Conservation (phyloP, 1,140 invertebrate genomes). For the Ladona fulva region DNA sequence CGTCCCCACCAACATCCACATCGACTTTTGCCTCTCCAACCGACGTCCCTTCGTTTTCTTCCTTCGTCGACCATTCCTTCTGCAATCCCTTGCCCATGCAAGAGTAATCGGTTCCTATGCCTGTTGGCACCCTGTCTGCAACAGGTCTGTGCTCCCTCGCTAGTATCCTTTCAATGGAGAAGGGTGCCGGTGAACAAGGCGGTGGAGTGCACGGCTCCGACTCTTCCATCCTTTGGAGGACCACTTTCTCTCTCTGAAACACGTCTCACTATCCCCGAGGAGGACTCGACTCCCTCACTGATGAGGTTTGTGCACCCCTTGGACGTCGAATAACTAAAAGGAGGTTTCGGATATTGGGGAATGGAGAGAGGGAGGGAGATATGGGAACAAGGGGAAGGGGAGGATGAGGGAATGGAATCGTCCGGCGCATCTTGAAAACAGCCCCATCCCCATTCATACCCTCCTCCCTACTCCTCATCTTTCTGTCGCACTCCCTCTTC, state of each 20-base stretch:
- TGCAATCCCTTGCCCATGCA: neutral
- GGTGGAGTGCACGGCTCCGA: neutral
- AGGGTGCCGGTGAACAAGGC: neutral
- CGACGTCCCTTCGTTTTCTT: neutral
- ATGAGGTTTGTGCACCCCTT: too few relatives aligned
- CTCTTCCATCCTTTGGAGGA: neutral
- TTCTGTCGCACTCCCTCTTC: neutral
- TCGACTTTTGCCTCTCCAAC: neutral
- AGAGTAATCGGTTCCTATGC: neutral
- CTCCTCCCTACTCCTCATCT: neutral
- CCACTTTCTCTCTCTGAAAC: too few relatives aligned
- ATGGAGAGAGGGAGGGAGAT: neutral
- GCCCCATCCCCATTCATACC: too few relatives aligned
- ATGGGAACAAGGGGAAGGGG: neutral
- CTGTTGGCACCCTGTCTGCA: neutral
- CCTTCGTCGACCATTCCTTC: neutral
- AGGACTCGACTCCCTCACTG: too few relatives aligned
- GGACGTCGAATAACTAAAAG: too few relatives aligned
- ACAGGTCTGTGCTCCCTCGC: neutral
- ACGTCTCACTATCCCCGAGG: too few relatives aligned
- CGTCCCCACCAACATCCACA: neutral
- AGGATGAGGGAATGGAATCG: neutral
- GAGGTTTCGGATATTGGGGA: too few relatives aligned
- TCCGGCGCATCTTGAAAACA: neutral
- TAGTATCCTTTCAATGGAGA: neutral